A percentile compares a stretch with the other conserved stretches of the same genome.
phyloP scores from a whole-genome alignment of 2,888 invertebrate species.

The Napeogenes sylphis region DNA sequence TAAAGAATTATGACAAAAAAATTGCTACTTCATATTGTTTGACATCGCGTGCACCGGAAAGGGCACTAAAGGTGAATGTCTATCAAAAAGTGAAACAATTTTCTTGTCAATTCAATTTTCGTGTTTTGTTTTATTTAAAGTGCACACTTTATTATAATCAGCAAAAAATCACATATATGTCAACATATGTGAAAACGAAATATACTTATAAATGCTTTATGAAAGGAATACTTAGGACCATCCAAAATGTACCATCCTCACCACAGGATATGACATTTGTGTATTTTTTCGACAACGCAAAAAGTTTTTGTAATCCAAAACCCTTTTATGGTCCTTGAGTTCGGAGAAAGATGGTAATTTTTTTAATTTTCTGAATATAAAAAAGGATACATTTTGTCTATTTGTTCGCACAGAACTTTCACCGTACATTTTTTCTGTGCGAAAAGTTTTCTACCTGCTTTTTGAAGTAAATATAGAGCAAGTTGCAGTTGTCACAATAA shows the following conservation, averaged over 20 bases:
- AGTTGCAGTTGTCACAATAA: slow-evolving; percentile 16
- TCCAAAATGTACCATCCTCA: slow-evolving; percentile 21
- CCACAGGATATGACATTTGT: slow-evolving; percentile 32
- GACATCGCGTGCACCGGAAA: slow-evolving; percentile 37
- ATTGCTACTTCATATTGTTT: too few species aligned
- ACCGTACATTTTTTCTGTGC: slow-evolving; percentile 42
- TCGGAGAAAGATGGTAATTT: slow-evolving; percentile 57
- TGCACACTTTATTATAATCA: too few species aligned
- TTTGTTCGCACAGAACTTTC: slow-evolving; percentile 62
- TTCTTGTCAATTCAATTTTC: slow-evolving; percentile 24
- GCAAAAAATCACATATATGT: slow-evolving; percentile 1
- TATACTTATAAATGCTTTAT: background rate
- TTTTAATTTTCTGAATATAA: slow-evolving; percentile 42
- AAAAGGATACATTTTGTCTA: slow-evolving; percentile 54
- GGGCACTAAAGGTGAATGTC: slow-evolving; percentile 55
- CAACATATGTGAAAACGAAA: background rate
- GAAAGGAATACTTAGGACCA: background rate
- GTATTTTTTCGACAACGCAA: slow-evolving; percentile 30
- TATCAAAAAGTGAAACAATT: slow-evolving; percentile 38
- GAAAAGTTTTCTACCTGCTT: slow-evolving; percentile 43
- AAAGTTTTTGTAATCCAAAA: slow-evolving; percentile 66
- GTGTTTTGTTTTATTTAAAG: background rate
- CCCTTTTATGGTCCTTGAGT: slow-evolving; percentile 64
- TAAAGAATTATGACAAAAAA: slow-evolving; percentile 3
- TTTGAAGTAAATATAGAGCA: slow-evolving; percentile 43